Evolutionary conservation across 1,140 invertebrate genomes (phyloP), one percentile per base, ranked within the genome.

Genomic region (Anastrepha obliqua): DNA sequence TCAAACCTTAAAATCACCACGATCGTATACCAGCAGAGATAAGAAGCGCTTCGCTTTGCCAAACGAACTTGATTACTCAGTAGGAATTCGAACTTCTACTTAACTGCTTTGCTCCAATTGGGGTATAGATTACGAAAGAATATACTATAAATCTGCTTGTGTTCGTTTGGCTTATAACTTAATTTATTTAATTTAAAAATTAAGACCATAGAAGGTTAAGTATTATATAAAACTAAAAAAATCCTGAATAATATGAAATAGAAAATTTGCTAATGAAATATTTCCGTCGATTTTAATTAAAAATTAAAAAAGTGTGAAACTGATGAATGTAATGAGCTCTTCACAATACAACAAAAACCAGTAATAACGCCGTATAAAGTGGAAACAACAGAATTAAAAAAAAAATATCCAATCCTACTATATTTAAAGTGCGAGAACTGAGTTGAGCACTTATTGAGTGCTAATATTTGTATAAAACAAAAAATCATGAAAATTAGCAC

Each of bases 41-140:
- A 55, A 81, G 17, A 55, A 8, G n/a, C n/a, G 42, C 17, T 81
- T n/a, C 74, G 74, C 74, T 81, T 55, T 55, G 51, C 51, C 39
- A 74, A 81, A 55, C 74, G 74, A 81, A 81, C 47, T 51, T 51
- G 44, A 58, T 55, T 9, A 55, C 47, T 81, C 17, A 81, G 74
- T 81, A 81, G 74, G 20, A 42, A 81, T 81, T 81, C n/a, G 47
- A n/a, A 81, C 74, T 81, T 81, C 47, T 55, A 81, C n/a, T 81
- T 55, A 55, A 81, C 47, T 81, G 47, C 11, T 55, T 55, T 81
- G 20, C 47, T 55, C 74, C 47, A 17, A 55, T 15, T 81, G 74
- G 44, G n/a, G 51, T 81, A 13, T 55, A 20, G 17, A 74, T 44
- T 47, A 47, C 29, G 42, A 47, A n/a, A 74, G 42, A 9, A 47